These are phyloP conservation scores for Cryptoblepharus egeriae DNA, from an alignment of 2,797 vertebrate species.

Conservation along the genomic window DNA sequence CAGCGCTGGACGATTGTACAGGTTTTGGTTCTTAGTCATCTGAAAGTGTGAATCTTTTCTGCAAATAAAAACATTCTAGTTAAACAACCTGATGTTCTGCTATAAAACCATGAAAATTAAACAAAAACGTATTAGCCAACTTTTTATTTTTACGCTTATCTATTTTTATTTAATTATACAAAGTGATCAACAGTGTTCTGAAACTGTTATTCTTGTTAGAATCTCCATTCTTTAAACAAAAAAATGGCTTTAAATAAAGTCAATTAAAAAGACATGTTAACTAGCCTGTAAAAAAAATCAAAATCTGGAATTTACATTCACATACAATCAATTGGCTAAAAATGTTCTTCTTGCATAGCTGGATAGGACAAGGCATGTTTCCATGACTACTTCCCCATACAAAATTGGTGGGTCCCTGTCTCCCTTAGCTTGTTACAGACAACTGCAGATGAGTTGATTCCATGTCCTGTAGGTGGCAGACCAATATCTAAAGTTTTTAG, in stretches of 20 bases:
- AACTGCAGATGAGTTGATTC: not conserved
- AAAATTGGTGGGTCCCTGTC: not conserved
- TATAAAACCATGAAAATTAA: constrained; percentile 59
- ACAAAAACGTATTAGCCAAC: constrained; percentile 65
- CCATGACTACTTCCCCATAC: not conserved
- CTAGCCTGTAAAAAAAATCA: not conserved
- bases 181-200: constrained; percentile 59
- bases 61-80: constrained; percentile 62
- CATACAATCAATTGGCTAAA: not conserved
- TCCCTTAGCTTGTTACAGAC: not conserved
- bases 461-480: not conserved
- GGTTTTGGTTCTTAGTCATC: not conserved
- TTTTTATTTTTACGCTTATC: constrained; percentile 51
- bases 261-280: not conserved
- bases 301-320: not conserved
- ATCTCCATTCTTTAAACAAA: constrained; percentile 48
- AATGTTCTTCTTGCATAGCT: not conserved
- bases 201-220: constrained; percentile 59
- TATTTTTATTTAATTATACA: constrained; percentile 65
- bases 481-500: not conserved
- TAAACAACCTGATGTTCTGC: constrained; percentile 55
- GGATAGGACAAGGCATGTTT: not conserved
- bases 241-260: constrained; percentile 8
- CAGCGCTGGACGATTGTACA: too few relatives aligned
- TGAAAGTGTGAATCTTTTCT: constrained; percentile 42